A percentile compares a stretch with the other conserved stretches of the same genome.
Conservation (phyloP, 2,113 vertebrate genomes). For the Actenoides hombroni region DNA sequence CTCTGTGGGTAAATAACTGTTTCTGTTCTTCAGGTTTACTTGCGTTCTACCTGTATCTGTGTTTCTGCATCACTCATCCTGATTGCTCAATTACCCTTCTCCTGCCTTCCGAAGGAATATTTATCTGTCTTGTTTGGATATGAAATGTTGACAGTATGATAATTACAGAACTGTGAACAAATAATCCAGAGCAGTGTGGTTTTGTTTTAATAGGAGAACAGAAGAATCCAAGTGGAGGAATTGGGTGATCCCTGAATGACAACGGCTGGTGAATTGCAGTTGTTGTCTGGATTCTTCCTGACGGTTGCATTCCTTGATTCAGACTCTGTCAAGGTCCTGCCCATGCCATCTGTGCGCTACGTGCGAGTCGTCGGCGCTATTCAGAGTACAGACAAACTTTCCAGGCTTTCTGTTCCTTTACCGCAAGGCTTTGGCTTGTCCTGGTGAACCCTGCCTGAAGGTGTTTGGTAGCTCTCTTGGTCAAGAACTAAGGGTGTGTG, state of each 20-base stretch:
- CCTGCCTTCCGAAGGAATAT: constrained; percentile 16
- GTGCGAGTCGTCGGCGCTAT: neutral
- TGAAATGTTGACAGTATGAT: constrained; percentile 30
- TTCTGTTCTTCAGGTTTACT: neutral
- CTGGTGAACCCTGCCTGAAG: neutral
- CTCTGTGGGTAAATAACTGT: neutral
- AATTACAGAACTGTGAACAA: neutral
- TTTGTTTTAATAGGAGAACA: constrained; percentile 7
- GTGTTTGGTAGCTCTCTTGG: neutral
- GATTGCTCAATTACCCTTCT: constrained; percentile 49
- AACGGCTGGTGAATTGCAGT: neutral
- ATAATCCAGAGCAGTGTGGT: neutral
- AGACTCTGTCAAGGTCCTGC: fast-evolving
- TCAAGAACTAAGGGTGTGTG: neutral
- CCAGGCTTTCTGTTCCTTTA: neutral
- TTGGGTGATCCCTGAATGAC: neutral
- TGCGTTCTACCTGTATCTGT: constrained; percentile 1
- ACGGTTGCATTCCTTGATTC: neutral
- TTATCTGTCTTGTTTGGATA: constrained; percentile 9
- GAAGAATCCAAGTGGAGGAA: neutral
- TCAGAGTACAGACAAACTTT: too few relatives aligned
- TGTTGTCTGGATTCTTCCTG: neutral
- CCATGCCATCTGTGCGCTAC: neutral
- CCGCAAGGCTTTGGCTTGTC: neutral
- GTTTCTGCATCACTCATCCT: constrained; percentile 32